phyloP scores from a whole-genome alignment of 1,140 invertebrate species.

The Tetramorium simillimum region DNA sequence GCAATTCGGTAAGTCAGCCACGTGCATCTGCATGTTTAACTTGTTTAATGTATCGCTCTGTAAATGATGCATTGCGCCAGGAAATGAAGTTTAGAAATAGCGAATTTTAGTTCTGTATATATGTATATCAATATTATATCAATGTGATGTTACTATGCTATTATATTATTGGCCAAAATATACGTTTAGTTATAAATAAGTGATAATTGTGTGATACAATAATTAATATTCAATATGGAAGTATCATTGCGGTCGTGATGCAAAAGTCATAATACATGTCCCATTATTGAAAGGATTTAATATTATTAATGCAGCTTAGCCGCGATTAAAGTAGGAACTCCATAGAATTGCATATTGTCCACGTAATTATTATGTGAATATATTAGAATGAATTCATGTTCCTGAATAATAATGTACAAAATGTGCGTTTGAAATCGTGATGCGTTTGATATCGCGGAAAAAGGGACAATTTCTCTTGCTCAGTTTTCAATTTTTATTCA shows the following conservation, averaged over 20 bases:
- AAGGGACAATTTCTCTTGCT: background rate
- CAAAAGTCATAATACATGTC: background rate
- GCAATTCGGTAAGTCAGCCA: background rate
- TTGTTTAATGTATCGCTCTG: background rate
- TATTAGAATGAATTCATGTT: background rate
- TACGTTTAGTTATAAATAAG: background rate
- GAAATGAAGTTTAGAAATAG: conserved; percentile 12
- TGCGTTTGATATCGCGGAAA: background rate
- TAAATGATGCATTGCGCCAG: background rate
- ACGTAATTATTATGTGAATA: conserved; percentile 15
- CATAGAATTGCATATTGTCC: background rate
- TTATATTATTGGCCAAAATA: background rate
- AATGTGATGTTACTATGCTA: background rate
- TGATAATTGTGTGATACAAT: conserved; percentile 12
- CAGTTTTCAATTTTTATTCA: background rate
- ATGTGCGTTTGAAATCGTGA: background rate
- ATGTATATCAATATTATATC: conserved; percentile 8
- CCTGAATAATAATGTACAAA: conserved; percentile 9
- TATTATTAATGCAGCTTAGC: conserved; percentile 17
- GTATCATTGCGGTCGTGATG: background rate
- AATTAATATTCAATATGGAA: conserved; percentile 25
- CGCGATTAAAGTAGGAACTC: background rate
- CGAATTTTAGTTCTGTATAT: background rate
- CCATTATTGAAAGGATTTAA: conserved; percentile 32
- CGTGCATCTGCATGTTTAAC: background rate